A percentile compares a stretch with the other conserved stretches of the same genome.
Evolutionary conservation across 2,113 vertebrate genomes (phyloP).

Genomic region (Bungarus multicinctus): DNA sequence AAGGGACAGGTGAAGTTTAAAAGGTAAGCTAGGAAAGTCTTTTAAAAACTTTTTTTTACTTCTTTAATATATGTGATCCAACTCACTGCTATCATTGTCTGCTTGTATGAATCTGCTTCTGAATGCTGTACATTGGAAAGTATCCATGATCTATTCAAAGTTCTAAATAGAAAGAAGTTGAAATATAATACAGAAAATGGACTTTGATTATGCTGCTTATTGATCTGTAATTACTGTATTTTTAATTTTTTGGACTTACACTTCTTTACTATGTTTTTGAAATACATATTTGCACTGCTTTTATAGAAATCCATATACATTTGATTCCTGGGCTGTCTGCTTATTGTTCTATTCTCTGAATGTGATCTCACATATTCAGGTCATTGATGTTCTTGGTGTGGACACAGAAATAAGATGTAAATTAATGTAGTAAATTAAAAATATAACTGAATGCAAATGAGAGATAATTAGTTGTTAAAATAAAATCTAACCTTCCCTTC

Average conservation of each 20-base stretch:
- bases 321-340: not conserved
- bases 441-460: not conserved
- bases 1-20: conserved; percentile 99
- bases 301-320: not conserved
- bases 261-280: not conserved
- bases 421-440: not conserved
- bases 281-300: not conserved
- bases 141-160: not conserved
- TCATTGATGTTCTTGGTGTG: not conserved
- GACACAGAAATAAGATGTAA: not conserved
- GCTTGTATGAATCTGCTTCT: not conserved
- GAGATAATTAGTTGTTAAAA: not conserved
- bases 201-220: not conserved
- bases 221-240: not conserved
- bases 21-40: conserved; percentile 74
- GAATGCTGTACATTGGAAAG: not conserved
- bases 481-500: not conserved
- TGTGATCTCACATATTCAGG: not conserved
- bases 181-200: not conserved
- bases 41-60: not conserved
- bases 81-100: not conserved
- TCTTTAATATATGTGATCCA: not conserved
- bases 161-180: not conserved
- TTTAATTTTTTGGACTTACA: not conserved
- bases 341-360: not conserved